A percentile compares a stretch with the other conserved stretches of the same genome.
Conservation (phyloP, 1,140 invertebrate species). For the Ips typographus region DNA sequence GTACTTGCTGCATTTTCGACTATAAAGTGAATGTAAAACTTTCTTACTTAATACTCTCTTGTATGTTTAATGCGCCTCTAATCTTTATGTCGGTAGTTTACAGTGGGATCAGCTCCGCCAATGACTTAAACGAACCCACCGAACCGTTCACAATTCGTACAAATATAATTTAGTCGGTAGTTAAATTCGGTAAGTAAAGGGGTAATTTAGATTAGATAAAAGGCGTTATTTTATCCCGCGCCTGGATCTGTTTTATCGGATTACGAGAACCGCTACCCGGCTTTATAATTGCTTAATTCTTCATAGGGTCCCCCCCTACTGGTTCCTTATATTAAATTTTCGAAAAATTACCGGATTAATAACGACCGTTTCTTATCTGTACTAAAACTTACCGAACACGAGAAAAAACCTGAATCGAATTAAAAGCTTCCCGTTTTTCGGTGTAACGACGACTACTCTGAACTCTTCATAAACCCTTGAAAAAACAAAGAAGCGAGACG, state of each 20-base stretch:
- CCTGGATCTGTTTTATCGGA: slow-evolving; percentile 24
- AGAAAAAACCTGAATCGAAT: slow-evolving; percentile 28
- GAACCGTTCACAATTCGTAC: slow-evolving; percentile 8
- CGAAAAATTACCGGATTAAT: too few relatives aligned
- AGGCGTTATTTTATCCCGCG: slow-evolving; percentile 19
- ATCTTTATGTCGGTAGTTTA: too few relatives aligned
- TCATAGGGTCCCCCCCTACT: not conserved
- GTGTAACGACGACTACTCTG: slow-evolving; percentile 21
- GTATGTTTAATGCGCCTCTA: too few relatives aligned
- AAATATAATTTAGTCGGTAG: slow-evolving; percentile 25
- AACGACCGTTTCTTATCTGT: too few relatives aligned
- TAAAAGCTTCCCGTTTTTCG: slow-evolving; percentile 15
- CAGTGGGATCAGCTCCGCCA: slow-evolving; percentile 2
- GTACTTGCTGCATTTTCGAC: too few relatives aligned
- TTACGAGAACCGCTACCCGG: slow-evolving; percentile 21
- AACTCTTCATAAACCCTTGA: slow-evolving; percentile 32
- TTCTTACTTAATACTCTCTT: too few relatives aligned
- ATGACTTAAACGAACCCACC: not conserved
- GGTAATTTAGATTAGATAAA: slow-evolving; percentile 31
- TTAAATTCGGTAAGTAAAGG: slow-evolving; percentile 26
- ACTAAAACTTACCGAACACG: too few relatives aligned
- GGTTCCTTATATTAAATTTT: too few relatives aligned
- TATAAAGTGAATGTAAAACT: too few relatives aligned
- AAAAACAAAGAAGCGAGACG: slow-evolving; percentile 28
- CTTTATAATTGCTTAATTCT: slow-evolving; percentile 24